These are phyloP conservation scores for Ectropis grisescens DNA, from an alignment of 1,140 invertebrate genomes.

Conservation along the genomic window DNA sequence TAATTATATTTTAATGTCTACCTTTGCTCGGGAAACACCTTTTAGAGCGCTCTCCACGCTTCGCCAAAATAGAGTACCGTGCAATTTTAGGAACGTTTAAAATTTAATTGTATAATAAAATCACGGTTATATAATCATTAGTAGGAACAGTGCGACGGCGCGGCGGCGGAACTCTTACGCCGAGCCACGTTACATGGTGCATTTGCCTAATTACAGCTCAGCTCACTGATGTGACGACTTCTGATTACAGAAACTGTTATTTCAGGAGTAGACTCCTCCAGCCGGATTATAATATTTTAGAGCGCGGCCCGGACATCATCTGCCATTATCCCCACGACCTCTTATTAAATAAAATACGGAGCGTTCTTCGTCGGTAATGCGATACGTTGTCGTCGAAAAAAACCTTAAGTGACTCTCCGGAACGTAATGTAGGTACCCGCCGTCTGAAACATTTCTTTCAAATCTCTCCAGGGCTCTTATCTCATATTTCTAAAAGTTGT, in stretches of 20 bases:
- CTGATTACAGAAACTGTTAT: conserved; percentile 54
- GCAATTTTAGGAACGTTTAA: conserved; percentile 64
- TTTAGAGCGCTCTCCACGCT: no score
- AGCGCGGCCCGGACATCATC: conserved; percentile 19
- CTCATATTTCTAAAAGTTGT: conserved; percentile 50
- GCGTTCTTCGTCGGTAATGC: conserved; percentile 12
- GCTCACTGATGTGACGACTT: conserved; percentile 55
- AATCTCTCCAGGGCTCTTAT: conserved; percentile 25
- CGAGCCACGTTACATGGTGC: conserved; percentile 53
- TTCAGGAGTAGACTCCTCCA: conserved; percentile 29
- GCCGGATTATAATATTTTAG: conserved; percentile 25
- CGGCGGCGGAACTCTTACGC: conserved; percentile 19
- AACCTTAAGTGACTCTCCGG: conserved; percentile 8
- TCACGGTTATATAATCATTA: conserved; percentile 67
- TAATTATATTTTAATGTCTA: no score
- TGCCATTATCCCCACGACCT: conserved; percentile 10
- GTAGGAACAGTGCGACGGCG: conserved; percentile 45
- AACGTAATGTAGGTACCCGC: conserved; percentile 9
- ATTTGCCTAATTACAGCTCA: conserved; percentile 63
- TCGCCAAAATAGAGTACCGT: conserved; percentile 42
- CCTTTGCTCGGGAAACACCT: no score
- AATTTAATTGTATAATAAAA: conserved; percentile 70
- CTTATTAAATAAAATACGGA: conserved; percentile 22
- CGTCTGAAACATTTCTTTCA: conserved; percentile 14
- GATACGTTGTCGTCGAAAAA: conserved; percentile 12